Percentiles rank a stretch among this genome's conserved stretches.
These are phyloP conservation scores for Thaleichthys pacificus DNA, from an alignment of 2,797 vertebrate species.

Conservation along the genomic window DNA sequence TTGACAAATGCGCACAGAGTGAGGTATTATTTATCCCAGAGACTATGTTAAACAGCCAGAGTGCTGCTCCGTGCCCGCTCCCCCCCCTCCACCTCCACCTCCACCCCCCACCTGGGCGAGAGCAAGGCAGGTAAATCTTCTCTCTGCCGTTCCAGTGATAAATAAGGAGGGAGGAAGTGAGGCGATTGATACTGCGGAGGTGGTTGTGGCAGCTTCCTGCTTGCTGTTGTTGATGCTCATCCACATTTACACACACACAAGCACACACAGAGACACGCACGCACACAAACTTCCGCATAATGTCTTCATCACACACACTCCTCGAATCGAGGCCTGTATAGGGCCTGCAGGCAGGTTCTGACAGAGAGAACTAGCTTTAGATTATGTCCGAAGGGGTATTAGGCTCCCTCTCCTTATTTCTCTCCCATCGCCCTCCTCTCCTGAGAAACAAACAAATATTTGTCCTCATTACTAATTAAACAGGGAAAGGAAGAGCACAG, in stretches of 20 bases:
- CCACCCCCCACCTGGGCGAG: conserved; percentile 31
- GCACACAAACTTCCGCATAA: neutral
- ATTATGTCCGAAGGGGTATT: conserved; percentile 62
- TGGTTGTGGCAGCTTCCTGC: conserved; percentile 38
- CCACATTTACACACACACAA: conserved; percentile 46
- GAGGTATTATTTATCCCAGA: conserved; percentile 75
- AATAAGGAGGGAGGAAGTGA: conserved; percentile 49
- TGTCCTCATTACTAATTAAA: conserved; percentile 98
- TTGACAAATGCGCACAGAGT: conserved; percentile 75
- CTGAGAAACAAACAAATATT: conserved; percentile 87
- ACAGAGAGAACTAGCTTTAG: conserved; percentile 63
- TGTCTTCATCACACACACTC: neutral
- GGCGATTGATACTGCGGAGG: conserved; percentile 27
- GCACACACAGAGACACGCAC: neutral
- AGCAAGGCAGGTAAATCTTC: conserved; percentile 56
- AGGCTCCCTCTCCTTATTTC: conserved; percentile 24
- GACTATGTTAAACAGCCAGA: conserved; percentile 73
- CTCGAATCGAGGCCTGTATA: neutral
- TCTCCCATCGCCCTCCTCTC: conserved; percentile 47
- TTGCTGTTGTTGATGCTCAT: conserved; percentile 54
- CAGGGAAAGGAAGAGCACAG: conserved; percentile 69
- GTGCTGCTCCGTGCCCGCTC: conserved; percentile 55
- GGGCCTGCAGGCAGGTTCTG: conserved; percentile 39
- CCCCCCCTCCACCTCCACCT: conserved; percentile 19
- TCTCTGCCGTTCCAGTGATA: conserved; percentile 56